Base-by-base conservation (phyloP, 1,140 invertebrate species). In the Ceratosolen solmsi region DNA sequence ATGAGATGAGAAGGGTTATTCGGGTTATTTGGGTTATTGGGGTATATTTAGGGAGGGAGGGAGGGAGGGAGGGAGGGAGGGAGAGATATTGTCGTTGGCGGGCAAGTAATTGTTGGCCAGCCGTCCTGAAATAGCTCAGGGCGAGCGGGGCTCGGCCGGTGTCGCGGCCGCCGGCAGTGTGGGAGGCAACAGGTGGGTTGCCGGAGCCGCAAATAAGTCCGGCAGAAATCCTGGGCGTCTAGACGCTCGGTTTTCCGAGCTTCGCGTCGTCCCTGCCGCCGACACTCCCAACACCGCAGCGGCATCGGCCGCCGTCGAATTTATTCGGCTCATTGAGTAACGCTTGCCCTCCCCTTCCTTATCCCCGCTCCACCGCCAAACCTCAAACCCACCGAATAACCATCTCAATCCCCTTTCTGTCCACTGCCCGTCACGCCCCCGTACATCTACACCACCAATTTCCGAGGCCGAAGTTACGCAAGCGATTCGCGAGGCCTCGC, bases 1-100 rank as follows among this genome's bases (percentile, higher is more conserved):
- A 11, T 7, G 1, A 49, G 41, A 73, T 5, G 17, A 4, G 2
- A 56, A 17, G 54, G n/a, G n/a, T n/a, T n/a, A n/a, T n/a, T n/a
- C n/a, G n/a, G n/a, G n/a, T n/a, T n/a, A n/a, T n/a, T n/a, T 63
- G 27, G 60, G 27, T 25, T 22, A n/a, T 38, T 15, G 65, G 15
- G 65, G 30, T 2, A 38, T 9, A 22, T 30, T 4, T 51, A 58
- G 70, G 33, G 78, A 63, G 33, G 75, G 49, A 80, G 56, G 79
- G 54, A 54, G 54, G 63, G 78, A 49, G 75, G 84, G 71, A 81
- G 84, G 84, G 84, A 76, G 82, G 82, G 54, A 80, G 51, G 54
- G 74, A 73, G 81, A 73, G 78, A 63, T 76, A 58, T 60, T 36
- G 33, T n/a, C 30, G 27, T 54, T n/a, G 71, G 22, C n/a, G 41